These are phyloP conservation scores for Bergia puertoricense DNA, from an alignment of 92 coral and sea anemone species.

Conservation along the genomic window DNA sequence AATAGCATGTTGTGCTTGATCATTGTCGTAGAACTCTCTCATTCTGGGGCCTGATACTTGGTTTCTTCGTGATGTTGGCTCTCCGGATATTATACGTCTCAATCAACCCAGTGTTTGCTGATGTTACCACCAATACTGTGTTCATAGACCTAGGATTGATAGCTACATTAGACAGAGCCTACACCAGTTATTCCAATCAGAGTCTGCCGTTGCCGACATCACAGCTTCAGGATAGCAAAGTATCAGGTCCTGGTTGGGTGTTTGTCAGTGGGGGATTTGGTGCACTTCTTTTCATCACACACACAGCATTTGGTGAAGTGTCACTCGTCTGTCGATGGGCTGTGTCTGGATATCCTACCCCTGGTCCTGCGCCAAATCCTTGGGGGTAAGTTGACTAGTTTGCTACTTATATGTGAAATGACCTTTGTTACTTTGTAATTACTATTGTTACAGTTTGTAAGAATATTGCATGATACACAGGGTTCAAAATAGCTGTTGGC, in stretches of 20 bases:
- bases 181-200: slow-evolving; percentile 72
- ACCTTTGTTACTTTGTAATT: too few species aligned
- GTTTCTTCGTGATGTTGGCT: slow-evolving; percentile 78
- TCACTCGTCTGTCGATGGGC: slow-evolving; percentile 96
- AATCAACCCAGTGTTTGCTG: slow-evolving; percentile 91
- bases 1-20: neutral
- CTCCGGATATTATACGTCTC: slow-evolving; percentile 77
- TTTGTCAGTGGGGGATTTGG: slow-evolving; percentile 86
- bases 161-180: slow-evolving; percentile 73
- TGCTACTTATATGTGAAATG: neutral
- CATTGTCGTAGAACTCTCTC: slow-evolving; percentile 72
- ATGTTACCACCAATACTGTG: slow-evolving; percentile 69
- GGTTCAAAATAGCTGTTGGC: too few species aligned
- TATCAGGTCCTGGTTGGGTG: slow-evolving; percentile 82
- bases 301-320: slow-evolving; percentile 90
- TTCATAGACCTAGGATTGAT: slow-evolving; percentile 67
- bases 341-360: slow-evolving; percentile 80
- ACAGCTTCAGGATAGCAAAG: slow-evolving; percentile 52
- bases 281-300: slow-evolving; percentile 84
- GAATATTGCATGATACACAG: too few species aligned
- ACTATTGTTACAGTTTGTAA: too few species aligned
- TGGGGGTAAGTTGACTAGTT: slow-evolving; percentile 84
- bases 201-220: slow-evolving; percentile 46
- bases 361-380: slow-evolving; percentile 92
- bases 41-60: slow-evolving; percentile 94